Conservation (phyloP, 2,888 invertebrate genomes). For the Cistogaster globosa region DNA sequence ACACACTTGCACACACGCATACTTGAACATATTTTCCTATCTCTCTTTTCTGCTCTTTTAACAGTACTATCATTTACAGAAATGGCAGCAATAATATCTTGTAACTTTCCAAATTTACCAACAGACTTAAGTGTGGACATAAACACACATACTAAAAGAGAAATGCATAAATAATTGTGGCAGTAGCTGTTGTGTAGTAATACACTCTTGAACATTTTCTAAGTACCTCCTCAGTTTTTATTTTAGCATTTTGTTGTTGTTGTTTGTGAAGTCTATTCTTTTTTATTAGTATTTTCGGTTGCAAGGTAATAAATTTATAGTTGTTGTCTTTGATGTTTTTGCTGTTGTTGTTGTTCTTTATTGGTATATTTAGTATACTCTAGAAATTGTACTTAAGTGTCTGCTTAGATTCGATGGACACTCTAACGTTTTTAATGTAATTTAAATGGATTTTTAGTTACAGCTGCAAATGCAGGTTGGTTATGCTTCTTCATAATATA, state of each 20-base stretch:
- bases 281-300: conserved; percentile 21
- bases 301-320: conserved; percentile 37
- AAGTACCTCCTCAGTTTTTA: conserved; percentile 53
- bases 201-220: conserved; percentile 36
- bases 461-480: conserved; percentile 32
- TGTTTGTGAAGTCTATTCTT: not conserved
- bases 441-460: conserved; percentile 70
- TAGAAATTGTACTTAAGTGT: conserved; percentile 63
- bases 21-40: not conserved
- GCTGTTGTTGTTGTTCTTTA: conserved; percentile 34
- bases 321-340: conserved; percentile 9
- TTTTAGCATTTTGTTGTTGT: conserved; percentile 8
- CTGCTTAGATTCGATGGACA: conserved; percentile 70
- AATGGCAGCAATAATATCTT: conserved; percentile 11
- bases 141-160: not conserved
- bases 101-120: conserved; percentile 12
- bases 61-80: conserved; percentile 24
- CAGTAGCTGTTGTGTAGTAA: conserved; percentile 3
- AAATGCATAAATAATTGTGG: conserved; percentile 27
- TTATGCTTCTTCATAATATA: conserved; percentile 3
- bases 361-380: conserved; percentile 45
- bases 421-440: conserved; percentile 71
- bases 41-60: not conserved
- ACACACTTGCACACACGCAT: not conserved
- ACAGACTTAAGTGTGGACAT: not conserved